A percentile compares a stretch with the other conserved stretches of the same genome.
These are phyloP conservation scores for Budorcas taxicolor DNA, from an alignment of 2,113 vertebrate genomes.

Conservation along the genomic window DNA sequence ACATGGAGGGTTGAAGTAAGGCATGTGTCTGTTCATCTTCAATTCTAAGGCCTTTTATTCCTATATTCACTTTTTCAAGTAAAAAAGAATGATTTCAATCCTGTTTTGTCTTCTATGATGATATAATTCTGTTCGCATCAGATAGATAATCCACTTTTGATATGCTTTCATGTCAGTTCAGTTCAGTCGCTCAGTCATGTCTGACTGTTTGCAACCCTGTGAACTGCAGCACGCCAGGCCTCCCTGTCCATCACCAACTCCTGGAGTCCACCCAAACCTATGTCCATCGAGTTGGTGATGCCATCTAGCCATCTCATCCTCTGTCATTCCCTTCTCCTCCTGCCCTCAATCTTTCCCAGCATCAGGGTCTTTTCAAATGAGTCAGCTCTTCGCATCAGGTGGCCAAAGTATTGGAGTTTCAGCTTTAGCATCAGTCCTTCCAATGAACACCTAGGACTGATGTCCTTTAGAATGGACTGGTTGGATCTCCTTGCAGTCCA, in stretches of 20 bases:
- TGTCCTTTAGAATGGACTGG: not conserved
- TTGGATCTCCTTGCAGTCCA: not conserved
- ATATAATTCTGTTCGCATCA: not conserved
- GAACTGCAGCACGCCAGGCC: accelerated
- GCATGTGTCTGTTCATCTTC: not conserved
- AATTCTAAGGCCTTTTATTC: not conserved
- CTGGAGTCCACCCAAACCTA: accelerated
- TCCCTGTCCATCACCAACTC: not conserved
- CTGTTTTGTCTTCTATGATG: not conserved
- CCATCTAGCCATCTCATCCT: not conserved
- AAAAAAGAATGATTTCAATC: not conserved
- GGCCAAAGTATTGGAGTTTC: not conserved
- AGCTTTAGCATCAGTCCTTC: not conserved
- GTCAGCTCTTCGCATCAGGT: not conserved
- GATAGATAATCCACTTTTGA: not conserved
- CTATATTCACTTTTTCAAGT: not conserved
- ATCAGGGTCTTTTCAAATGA: not conserved
- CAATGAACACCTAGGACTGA: not conserved
- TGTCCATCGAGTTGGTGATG: not conserved
- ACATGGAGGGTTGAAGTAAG: not conserved
- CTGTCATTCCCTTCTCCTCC: not conserved
- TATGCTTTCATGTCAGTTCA: not conserved
- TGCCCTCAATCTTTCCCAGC: not conserved
- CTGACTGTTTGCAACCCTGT: not conserved
- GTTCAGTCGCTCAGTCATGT: not conserved